phyloP scores from a whole-genome alignment of 2,888 invertebrate species.

The Sarcophaga subvicina region DNA sequence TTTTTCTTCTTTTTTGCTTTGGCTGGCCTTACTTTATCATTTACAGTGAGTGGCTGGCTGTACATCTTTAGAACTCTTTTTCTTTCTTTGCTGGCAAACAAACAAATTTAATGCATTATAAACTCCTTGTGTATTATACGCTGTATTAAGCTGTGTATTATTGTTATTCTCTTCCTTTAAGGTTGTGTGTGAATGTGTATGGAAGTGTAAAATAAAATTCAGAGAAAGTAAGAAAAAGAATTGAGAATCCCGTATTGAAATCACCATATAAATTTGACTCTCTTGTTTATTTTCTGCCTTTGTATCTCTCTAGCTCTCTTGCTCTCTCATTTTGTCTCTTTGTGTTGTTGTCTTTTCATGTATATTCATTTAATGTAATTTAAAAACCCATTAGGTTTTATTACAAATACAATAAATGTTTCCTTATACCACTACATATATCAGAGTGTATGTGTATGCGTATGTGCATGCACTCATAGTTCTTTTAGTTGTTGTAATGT shows the following conservation, averaged over 20 bases:
- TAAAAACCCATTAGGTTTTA: conserved; percentile 66
- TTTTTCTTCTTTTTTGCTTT: conserved; percentile 9
- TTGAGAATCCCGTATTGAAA: conserved; percentile 12
- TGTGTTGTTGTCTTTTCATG: conserved; percentile 11
- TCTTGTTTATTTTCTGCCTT: neutral
- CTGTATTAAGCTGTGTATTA: neutral
- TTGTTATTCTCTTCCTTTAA: neutral
- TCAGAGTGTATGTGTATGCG: neutral
- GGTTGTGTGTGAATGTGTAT: neutral
- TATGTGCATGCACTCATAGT: neutral
- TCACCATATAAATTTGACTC: neutral
- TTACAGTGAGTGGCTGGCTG: neutral
- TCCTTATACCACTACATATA: neutral
- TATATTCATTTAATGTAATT: conserved; percentile 66
- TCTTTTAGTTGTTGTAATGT: neutral
- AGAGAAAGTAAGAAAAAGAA: neutral
- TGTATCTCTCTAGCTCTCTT: conserved; percentile 8
- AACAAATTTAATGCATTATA: conserved; percentile 62
- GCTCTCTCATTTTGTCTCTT: neutral
- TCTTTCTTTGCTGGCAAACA: conserved; percentile 6
- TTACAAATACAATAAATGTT: conserved; percentile 57
- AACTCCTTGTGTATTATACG: conserved; percentile 36
- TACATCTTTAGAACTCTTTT: conserved; percentile 9
- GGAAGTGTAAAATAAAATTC: neutral
- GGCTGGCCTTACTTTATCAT: neutral